phyloP scores from a whole-genome alignment of 64 coral and sea anemone species.

The Cladopsammia gracilis region DNA sequence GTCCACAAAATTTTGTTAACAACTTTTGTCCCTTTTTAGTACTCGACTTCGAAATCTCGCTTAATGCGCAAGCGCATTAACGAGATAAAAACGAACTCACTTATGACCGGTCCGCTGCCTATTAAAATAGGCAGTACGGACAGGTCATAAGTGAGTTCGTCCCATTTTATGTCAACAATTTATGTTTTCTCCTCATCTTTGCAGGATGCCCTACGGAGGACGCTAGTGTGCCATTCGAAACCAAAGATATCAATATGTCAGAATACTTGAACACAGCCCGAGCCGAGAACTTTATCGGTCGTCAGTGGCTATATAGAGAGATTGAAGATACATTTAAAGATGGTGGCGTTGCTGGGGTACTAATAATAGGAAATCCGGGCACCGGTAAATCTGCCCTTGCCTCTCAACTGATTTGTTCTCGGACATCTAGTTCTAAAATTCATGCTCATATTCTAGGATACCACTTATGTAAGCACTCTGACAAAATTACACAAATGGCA shows the following conservation, averaged over 20 bases:
- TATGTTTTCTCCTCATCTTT: neutral
- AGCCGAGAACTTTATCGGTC: constrained; percentile 58
- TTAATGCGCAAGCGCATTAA: too few species aligned
- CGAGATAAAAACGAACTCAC: too few species aligned
- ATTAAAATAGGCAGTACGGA: too few species aligned
- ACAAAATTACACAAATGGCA: constrained; percentile 67
- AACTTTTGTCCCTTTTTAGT: too few species aligned
- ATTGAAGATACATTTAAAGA: constrained; percentile 22
- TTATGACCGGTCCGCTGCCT: too few species aligned
- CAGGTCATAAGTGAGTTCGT: too few species aligned
- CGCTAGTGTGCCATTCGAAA: constrained; percentile 17
- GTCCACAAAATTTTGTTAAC: too few species aligned
- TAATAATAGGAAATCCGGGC: constrained; percentile 66
- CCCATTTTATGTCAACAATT: neutral
- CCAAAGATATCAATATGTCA: constrained; percentile 55
- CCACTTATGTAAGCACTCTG: constrained; percentile 73
- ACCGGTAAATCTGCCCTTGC: constrained; percentile 73
- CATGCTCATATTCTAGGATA: constrained; percentile 70
- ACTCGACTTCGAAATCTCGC: too few species aligned
- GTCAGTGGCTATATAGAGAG: constrained; percentile 70
- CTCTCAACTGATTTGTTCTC: constrained; percentile 34
- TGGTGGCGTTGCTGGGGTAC: neutral
- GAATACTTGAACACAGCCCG: constrained; percentile 53
- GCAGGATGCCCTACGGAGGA: neutral
- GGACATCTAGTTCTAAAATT: neutral